These are phyloP conservation scores for Seladonia tumulorum DNA, from an alignment of 2,888 invertebrate species.

Conservation along the genomic window DNA sequence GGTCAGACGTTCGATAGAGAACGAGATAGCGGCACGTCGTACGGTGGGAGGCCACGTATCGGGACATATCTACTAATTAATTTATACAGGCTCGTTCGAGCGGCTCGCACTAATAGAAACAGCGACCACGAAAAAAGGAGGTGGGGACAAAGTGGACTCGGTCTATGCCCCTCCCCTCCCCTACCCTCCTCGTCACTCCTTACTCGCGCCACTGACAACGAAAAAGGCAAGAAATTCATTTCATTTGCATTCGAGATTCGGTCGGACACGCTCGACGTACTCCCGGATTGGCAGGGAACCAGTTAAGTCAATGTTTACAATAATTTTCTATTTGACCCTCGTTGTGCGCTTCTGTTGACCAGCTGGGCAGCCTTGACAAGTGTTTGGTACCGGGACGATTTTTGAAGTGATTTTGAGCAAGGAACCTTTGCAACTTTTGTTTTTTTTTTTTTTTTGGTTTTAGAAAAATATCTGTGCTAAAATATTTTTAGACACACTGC, in stretches of 20 bases:
- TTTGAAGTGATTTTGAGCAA: too few relatives aligned
- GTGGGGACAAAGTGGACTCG: slow-evolving; percentile 18
- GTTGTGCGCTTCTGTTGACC: too few relatives aligned
- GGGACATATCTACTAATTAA: slow-evolving; percentile 75
- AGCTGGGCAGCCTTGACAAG: too few relatives aligned
- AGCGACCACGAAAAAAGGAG: slow-evolving; percentile 43
- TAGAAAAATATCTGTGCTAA: too few relatives aligned
- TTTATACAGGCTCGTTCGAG: slow-evolving; percentile 69
- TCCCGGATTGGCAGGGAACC: not conserved
- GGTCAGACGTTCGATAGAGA: slow-evolving; percentile 71
- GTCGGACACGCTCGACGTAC: not conserved
- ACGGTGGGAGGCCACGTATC: slow-evolving; percentile 73
- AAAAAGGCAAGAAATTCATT: slow-evolving; percentile 51
- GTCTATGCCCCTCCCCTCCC: slow-evolving; percentile 16
- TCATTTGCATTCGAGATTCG: slow-evolving; percentile 20
- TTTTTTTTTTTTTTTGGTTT: too few relatives aligned
- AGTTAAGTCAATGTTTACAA: not conserved
- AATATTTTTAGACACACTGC: too few relatives aligned
- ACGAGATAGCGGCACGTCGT: slow-evolving; percentile 74
- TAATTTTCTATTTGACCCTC: too few relatives aligned
- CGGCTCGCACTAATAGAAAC: slow-evolving; percentile 72
- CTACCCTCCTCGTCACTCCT: not conserved
- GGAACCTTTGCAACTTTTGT: too few relatives aligned
- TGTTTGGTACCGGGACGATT: too few relatives aligned
- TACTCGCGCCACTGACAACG: not conserved